A percentile compares a stretch with the other conserved stretches of the same genome.
phyloP scores from a whole-genome alignment of 2,888 invertebrate species.

The Euphydryas editha region DNA sequence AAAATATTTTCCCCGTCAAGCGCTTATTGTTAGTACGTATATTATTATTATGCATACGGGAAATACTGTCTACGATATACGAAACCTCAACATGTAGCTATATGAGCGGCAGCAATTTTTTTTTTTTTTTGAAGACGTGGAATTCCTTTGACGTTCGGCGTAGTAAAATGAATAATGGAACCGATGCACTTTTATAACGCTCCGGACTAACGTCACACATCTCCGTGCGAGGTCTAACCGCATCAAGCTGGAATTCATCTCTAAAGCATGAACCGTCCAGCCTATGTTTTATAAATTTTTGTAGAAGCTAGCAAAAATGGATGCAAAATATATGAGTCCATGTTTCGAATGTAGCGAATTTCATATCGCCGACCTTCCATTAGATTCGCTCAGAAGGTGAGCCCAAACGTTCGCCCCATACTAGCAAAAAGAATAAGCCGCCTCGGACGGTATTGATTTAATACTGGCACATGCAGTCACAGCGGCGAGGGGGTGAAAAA shows the following conservation, averaged over 20 bases:
- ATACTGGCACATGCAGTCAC: constrained; percentile 59
- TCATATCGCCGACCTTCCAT: constrained; percentile 54
- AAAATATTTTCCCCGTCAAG: neutral
- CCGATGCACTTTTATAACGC: constrained; percentile 23
- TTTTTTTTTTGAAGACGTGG: constrained; percentile 38
- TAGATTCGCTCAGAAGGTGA: constrained; percentile 53
- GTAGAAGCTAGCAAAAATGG: constrained; percentile 37
- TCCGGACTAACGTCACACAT: constrained; percentile 22
- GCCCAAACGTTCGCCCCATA: constrained; percentile 55
- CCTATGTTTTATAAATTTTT: constrained; percentile 20
- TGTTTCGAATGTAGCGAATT: constrained; percentile 43
- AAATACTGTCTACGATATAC: constrained; percentile 15
- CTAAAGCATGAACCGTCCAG: constrained; percentile 24
- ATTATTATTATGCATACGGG: constrained; percentile 10
- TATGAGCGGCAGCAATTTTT: constrained; percentile 21
- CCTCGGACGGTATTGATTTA: constrained; percentile 68
- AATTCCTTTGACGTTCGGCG: constrained; percentile 39
- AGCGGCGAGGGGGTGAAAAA: constrained; percentile 63
- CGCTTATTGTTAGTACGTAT: neutral
- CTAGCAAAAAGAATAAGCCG: constrained; percentile 60
- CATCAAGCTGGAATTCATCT: constrained; percentile 25
- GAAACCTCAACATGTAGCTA: constrained; percentile 29
- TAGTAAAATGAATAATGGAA: constrained; percentile 41
- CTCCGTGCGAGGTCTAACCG: constrained; percentile 20
- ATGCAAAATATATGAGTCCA: constrained; percentile 42